phyloP scores from a whole-genome alignment of 2,888 invertebrate species.

The Mantis religiosa region DNA sequence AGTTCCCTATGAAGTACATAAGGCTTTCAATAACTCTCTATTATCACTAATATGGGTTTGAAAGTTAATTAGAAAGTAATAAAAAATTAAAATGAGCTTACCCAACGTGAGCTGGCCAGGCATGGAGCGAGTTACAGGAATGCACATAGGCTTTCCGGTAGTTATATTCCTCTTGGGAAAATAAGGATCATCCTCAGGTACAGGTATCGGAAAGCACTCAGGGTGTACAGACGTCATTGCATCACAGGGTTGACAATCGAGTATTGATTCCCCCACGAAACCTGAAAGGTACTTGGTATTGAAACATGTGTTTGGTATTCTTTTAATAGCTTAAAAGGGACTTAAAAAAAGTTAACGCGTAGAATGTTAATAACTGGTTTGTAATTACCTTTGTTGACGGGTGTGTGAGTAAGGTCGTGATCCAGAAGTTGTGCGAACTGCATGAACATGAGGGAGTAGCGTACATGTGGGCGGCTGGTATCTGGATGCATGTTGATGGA shows the following conservation, averaged over 20 bases:
- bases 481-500: slow-evolving; percentile 48
- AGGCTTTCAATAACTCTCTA: too few species aligned
- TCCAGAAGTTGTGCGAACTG: slow-evolving; percentile 54
- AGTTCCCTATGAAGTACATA: not conserved
- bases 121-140: slow-evolving; percentile 47
- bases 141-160: slow-evolving; percentile 46
- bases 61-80: not conserved
- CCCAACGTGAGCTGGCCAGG: slow-evolving; percentile 52
- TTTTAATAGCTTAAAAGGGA: too few species aligned
- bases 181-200: slow-evolving; percentile 49
- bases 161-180: slow-evolving; percentile 46
- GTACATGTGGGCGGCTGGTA: slow-evolving; percentile 44
- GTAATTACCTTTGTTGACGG: slow-evolving; percentile 45
- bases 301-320: not conserved
- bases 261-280: slow-evolving; percentile 44
- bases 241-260: slow-evolving; percentile 49
- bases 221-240: slow-evolving; percentile 47
- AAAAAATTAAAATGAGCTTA: slow-evolving; percentile 29
- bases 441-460: slow-evolving; percentile 52
- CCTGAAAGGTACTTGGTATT: slow-evolving; percentile 35
- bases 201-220: slow-evolving; percentile 51
- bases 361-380: not conserved
- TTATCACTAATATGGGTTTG: not conserved
- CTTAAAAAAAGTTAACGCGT: too few species aligned
- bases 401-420: slow-evolving; percentile 54